A percentile compares a stretch with the other conserved stretches of the same genome.
Evolutionary conservation across 2,797 vertebrate species (phyloP).

Genomic region (Thamnophis elegans): DNA sequence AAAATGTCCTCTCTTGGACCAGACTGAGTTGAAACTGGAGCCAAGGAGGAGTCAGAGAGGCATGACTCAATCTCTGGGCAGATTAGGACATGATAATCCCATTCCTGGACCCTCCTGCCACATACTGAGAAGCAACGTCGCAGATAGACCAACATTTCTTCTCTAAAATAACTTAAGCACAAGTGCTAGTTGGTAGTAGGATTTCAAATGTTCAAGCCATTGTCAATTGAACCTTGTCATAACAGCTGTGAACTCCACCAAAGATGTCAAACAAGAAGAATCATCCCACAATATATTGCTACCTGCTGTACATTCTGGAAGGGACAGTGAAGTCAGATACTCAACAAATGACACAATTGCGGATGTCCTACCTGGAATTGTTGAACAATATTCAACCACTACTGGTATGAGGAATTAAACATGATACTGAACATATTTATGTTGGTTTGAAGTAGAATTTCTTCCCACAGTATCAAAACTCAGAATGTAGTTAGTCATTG

Average conservation of each 20-base stretch:
- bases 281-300: conserved; percentile 34
- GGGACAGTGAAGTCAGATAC: conserved; percentile 37
- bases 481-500: neutral
- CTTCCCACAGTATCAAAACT: neutral
- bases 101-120: too few species aligned
- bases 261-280: conserved; percentile 42
- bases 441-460: neutral
- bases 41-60: too few species aligned
- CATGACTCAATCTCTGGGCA: too few species aligned
- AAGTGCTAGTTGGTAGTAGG: neutral
- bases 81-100: too few species aligned
- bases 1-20: too few species aligned
- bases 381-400: conserved; percentile 15
- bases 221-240: conserved; percentile 58
- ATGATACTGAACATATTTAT: neutral
- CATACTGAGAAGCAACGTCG: too few species aligned
- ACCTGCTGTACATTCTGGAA: conserved; percentile 40
- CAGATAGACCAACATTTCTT: neutral
- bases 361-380: neutral
- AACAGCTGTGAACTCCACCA: conserved; percentile 53
- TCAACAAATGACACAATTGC: conserved; percentile 17
- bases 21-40: too few species aligned
- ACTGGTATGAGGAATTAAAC: conserved; percentile 11
- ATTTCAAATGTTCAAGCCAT: conserved; percentile 20
- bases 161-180: neutral